Conservation (phyloP, 2,797 vertebrate genomes). For the Alectoris magna region DNA sequence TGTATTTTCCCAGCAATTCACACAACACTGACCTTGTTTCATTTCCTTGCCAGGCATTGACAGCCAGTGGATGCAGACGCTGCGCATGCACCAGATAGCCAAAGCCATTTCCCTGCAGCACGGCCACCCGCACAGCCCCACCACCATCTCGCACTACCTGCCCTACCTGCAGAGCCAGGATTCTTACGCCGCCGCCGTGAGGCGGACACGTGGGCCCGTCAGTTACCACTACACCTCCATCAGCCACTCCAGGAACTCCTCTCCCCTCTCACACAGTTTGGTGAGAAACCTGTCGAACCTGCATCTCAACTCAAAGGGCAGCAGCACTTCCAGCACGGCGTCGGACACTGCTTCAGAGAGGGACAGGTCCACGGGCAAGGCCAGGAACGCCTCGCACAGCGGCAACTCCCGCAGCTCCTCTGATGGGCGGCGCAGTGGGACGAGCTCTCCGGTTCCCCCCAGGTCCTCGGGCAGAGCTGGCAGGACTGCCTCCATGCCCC, state of each 20-base stretch:
- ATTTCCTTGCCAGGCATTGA: conserved; percentile 84
- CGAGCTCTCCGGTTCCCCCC: conserved; percentile 56
- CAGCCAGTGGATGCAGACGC: conserved; percentile 87
- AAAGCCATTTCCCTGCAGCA: conserved; percentile 77
- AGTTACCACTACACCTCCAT: conserved; percentile 82
- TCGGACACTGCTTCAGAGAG: conserved; percentile 87
- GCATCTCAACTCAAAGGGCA: conserved; percentile 92
- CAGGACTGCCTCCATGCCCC: conserved; percentile 16
- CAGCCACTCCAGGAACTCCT: conserved; percentile 88
- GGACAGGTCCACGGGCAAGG: conserved; percentile 80
- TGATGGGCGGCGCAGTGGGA: conserved; percentile 70
- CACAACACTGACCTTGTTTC: background rate
- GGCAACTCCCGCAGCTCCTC: conserved; percentile 76
- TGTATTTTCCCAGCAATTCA: background rate
- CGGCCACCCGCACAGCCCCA: conserved; percentile 81
- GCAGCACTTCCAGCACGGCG: conserved; percentile 92
- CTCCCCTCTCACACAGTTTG: conserved; percentile 85
- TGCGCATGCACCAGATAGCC: conserved; percentile 85
- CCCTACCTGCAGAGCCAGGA: conserved; percentile 85
- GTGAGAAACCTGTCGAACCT: conserved; percentile 86
- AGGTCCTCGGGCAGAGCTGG: conserved; percentile 53
- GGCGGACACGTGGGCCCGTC: conserved; percentile 81
- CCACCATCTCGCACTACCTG: conserved; percentile 86
- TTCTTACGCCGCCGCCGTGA: conserved; percentile 90
- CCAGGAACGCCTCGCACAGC: conserved; percentile 63